Evolutionary conservation across 2,113 vertebrate species (phyloP).

Genomic region (Octodon degus): DNA sequence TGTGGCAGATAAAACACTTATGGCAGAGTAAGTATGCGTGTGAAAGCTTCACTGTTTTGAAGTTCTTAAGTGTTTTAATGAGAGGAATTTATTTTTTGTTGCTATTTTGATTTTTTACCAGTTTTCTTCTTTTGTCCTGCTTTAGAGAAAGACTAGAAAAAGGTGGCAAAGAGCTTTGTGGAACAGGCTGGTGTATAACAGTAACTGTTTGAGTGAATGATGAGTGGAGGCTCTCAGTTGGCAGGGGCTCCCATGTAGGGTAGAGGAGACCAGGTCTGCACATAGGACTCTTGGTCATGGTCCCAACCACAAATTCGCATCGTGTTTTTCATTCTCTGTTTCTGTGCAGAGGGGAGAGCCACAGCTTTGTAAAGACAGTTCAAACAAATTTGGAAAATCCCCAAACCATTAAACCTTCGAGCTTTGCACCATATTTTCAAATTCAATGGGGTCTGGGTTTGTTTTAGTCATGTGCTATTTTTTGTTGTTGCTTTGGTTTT

Average conservation of each 20-base stretch:
- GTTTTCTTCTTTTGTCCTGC: not conserved
- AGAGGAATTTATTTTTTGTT: slow-evolving; percentile 6
- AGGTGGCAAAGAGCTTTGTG: not conserved
- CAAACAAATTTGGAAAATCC: slow-evolving; percentile 57
- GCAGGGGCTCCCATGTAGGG: not conserved
- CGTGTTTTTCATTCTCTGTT: not conserved
- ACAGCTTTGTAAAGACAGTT: slow-evolving; percentile 11
- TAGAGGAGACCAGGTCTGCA: not conserved
- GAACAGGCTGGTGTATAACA: not conserved
- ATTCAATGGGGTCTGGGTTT: slow-evolving; percentile 37
- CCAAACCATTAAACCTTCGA: slow-evolving; percentile 39
- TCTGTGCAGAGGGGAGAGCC: not conserved
- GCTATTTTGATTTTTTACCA: slow-evolving; percentile 33
- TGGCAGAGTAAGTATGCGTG: not conserved
- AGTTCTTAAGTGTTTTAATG: not conserved
- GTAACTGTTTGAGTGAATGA: not conserved
- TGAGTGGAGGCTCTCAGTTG: not conserved
- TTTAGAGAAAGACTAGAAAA: slow-evolving; percentile 3
- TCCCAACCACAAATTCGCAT: not conserved
- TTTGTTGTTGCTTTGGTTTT: slow-evolving; percentile 38
- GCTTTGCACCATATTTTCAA: slow-evolving; percentile 62
- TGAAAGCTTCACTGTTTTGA: slow-evolving; percentile 19
- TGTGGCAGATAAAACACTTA: not conserved
- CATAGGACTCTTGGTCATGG: not conserved
- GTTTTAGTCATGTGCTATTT: slow-evolving; percentile 46